phyloP scores from a whole-genome alignment of 2,113 vertebrate species.

The Bubo bubo region DNA sequence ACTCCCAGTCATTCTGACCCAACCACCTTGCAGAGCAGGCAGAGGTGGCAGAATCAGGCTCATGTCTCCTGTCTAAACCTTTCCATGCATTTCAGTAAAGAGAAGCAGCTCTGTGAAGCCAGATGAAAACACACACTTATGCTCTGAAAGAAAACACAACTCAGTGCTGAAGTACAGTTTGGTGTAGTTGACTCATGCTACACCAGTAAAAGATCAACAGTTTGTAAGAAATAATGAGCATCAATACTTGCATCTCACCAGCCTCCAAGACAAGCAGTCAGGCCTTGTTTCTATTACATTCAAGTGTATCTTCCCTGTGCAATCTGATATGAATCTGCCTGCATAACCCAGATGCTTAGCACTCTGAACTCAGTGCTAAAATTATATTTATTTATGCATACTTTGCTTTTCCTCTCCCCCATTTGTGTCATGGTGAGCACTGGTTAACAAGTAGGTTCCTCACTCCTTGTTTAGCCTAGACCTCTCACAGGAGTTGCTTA shows the following conservation, averaged over 20 bases:
- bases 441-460: neutral
- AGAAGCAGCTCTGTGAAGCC: neutral
- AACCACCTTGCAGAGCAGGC: neutral
- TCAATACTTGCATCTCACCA: neutral
- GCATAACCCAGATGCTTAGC: neutral
- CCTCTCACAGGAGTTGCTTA: neutral
- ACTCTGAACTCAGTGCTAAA: neutral
- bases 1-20: neutral
- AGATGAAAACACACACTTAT: neutral
- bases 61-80: neutral
- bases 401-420: neutral
- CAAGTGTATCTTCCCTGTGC: neutral
- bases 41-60: neutral
- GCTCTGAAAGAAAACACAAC: neutral
- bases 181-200: neutral
- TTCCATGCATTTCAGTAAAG: neutral
- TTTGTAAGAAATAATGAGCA: neutral
- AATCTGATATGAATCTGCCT: neutral
- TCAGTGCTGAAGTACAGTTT: neutral
- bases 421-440: neutral
- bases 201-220: neutral
- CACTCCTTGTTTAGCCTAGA: neutral
- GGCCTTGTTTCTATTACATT: neutral
- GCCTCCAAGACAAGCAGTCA: neutral
- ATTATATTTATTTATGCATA: neutral